phyloP scores from a whole-genome alignment of 2,888 invertebrate genomes.

The Clostera curtula region DNA sequence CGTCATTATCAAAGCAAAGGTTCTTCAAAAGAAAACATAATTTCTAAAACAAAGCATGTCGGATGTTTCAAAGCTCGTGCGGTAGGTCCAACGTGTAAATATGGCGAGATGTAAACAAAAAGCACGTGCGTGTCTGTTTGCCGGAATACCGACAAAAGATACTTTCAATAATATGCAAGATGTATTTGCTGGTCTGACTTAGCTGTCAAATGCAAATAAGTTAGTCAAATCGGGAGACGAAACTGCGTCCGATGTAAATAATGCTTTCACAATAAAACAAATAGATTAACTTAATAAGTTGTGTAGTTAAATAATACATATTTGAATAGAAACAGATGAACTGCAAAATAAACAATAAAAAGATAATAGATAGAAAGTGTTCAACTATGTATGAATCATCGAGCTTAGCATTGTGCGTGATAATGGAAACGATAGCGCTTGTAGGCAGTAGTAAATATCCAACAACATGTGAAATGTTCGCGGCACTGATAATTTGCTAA shows the following conservation, averaged over 20 bases:
- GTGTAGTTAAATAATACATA: too few relatives aligned
- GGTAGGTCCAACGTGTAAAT: conserved; percentile 48
- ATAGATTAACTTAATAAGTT: too few relatives aligned
- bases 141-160: conserved; percentile 35
- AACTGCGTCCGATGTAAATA: too few relatives aligned
- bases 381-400: too few relatives aligned
- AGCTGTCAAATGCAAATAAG: conserved; percentile 1
- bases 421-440: too few relatives aligned
- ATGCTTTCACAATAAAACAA: too few relatives aligned
- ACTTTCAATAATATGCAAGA: conserved; percentile 25
- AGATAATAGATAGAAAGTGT: too few relatives aligned
- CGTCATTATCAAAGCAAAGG: conserved; percentile 33
- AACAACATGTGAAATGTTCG: conserved; percentile 1
- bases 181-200: conserved; percentile 7
- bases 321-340: too few relatives aligned
- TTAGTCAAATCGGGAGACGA: too few relatives aligned
- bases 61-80: conserved; percentile 26
- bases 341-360: too few relatives aligned
- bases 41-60: conserved; percentile 20
- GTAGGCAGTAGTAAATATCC: neutral
- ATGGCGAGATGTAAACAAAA: conserved; percentile 38
- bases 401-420: too few relatives aligned
- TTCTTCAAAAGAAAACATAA: conserved; percentile 17
- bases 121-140: conserved; percentile 40
- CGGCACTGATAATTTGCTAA: conserved; percentile 14